A percentile compares a stretch with the other conserved stretches of the same genome.
Evolutionary conservation across 2,113 vertebrate genomes (phyloP).

Genomic region (Eretmochelys imbricata): DNA sequence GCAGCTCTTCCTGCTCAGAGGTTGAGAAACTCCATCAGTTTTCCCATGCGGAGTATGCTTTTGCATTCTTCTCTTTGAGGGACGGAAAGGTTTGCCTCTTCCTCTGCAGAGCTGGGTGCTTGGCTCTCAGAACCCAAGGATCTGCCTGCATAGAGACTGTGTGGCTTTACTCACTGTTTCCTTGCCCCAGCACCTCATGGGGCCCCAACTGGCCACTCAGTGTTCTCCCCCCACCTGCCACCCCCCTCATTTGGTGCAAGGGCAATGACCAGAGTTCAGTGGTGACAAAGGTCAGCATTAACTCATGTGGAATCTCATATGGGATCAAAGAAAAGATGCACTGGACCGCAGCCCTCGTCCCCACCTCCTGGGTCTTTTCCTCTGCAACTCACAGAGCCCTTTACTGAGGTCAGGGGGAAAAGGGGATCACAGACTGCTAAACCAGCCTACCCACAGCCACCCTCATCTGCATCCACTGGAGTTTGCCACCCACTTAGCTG

Average conservation of each 20-base stretch:
- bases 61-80: not conserved
- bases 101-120: rapidly evolving
- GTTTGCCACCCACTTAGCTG: not conserved
- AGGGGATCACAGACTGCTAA: not conserved
- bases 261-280: too few species aligned
- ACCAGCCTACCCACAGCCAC: not conserved
- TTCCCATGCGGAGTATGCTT: too few species aligned
- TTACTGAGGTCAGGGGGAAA: not conserved
- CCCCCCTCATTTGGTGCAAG: too few species aligned
- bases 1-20: rapidly evolving
- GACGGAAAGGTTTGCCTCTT: not conserved
- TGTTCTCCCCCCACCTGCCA: too few species aligned
- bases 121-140: not conserved
- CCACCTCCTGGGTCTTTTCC: too few species aligned
- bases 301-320: not conserved
- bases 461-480: not conserved
- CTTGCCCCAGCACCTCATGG: too few species aligned
- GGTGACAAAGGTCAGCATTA: not conserved
- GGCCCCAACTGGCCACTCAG: too few species aligned
- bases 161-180: too few species aligned
- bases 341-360: not conserved
- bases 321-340: not conserved
- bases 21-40: not conserved
- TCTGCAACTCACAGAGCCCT: too few species aligned
- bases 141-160: not conserved